Conservation (phyloP, 2,888 invertebrate species). For the Druceiella hillmani region DNA sequence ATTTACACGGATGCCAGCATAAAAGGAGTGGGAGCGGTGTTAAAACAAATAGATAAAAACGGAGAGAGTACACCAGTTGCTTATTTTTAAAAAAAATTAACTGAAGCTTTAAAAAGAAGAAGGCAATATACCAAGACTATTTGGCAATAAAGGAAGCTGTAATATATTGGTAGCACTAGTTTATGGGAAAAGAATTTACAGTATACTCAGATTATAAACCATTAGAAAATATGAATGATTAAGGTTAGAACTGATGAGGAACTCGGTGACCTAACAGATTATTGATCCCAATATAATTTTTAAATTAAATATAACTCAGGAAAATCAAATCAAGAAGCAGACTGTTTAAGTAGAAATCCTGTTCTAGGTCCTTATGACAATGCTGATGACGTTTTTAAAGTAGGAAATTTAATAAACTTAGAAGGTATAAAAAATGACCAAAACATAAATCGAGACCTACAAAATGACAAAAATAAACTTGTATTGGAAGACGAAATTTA, state of each 20-base stretch:
- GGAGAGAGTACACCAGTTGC: too few relatives aligned
- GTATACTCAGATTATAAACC: conserved; percentile 19
- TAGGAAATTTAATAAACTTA: conserved; percentile 18
- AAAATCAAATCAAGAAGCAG: conserved; percentile 21
- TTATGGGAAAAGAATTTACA: conserved; percentile 16
- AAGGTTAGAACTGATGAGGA: conserved; percentile 13
- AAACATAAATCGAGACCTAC: conserved; percentile 2
- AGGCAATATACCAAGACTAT: background rate
- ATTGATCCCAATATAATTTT: conserved; percentile 22
- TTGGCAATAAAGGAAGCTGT: conserved; percentile 13
- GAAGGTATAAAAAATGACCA: conserved; percentile 14
- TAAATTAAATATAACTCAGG: conserved; percentile 21
- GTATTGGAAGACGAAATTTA: too few relatives aligned
- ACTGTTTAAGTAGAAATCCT: conserved; percentile 22
- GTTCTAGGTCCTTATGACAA: conserved; percentile 19
- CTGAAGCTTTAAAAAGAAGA: background rate
- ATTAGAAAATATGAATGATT: conserved; percentile 18
- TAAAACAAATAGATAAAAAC: too few relatives aligned
- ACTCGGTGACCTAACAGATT: conserved; percentile 17
- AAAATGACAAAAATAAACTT: conserved; percentile 1
- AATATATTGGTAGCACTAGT: conserved; percentile 23
- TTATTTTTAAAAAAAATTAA: background rate
- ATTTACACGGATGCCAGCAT: conserved; percentile 3
- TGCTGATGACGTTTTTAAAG: conserved; percentile 15
- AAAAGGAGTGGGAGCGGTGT: background rate